Base-by-base conservation (phyloP, 2,888 invertebrate species). In the Stenurella melanura region DNA sequence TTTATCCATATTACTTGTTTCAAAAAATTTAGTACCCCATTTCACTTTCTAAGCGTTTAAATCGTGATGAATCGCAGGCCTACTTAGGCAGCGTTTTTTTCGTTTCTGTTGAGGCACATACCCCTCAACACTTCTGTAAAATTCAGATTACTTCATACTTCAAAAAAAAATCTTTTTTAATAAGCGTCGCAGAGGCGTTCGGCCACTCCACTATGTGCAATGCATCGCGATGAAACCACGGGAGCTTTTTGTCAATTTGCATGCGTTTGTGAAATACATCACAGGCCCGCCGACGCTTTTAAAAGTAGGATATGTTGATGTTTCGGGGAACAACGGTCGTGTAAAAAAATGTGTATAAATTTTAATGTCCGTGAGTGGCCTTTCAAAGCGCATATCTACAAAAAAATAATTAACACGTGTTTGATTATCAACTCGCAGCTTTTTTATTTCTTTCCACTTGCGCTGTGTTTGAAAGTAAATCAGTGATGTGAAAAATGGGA, bases 201-300 rank as follows among this genome's bases (percentile, higher is more conserved):
- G n/a, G n/a, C n/a, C n/a, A n/a, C n/a, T n/a, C n/a, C n/a, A n/a
- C n/a, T n/a, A n/a, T n/a, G 64, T 42, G 71, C 63, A 68, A 72
- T 79, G 76, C 73, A 77, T 75, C 64, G 42, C 69, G 73, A 78
- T 67, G 75, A 54, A 75, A 67, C 74, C 64, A 69, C 75, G 30
- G 19, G 54, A 56, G 70, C 66, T 75, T 77, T 75, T 75, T 75
- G 68, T 38, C 77, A 76, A 77, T 79, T 79, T 75, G 71, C 75
- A 77, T 79, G 71, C 64, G 77, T 75, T 77, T 75, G 73, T 61
- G 57, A 21, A n/a, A 58, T 68, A 73, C 58, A 66, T 66, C 73
- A 67, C 61, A 69, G 30, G 50, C 4, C 9, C 64, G 54, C 54
- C 17, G 74, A 67, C 74, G 19, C 68, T 68, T 74, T 69, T 50